phyloP scores from a whole-genome alignment of 2,888 invertebrate species.

The Brachyopa scutellaris region DNA sequence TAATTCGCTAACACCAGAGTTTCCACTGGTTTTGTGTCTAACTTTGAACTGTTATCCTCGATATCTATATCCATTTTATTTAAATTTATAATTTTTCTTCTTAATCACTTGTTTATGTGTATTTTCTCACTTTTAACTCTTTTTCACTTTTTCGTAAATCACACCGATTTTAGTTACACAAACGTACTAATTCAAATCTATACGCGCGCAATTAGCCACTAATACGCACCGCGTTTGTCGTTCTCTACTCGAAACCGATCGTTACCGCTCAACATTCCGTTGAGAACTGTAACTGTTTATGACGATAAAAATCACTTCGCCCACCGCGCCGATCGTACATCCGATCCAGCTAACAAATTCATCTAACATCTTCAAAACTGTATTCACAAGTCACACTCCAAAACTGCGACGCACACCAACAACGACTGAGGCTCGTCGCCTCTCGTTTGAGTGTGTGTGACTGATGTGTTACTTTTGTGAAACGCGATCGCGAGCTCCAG shows the following conservation, averaged over 20 bases:
- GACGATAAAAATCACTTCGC: slow-evolving; percentile 75
- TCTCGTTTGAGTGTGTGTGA: slow-evolving; percentile 16
- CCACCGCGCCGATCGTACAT: slow-evolving; percentile 60
- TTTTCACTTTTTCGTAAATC: background rate
- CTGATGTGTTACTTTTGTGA: slow-evolving; percentile 45
- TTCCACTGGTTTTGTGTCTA: slow-evolving; percentile 80
- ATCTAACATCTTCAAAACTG: slow-evolving; percentile 53
- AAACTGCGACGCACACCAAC: slow-evolving; percentile 29
- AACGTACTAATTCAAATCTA: no score
- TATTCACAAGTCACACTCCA: slow-evolving; percentile 51
- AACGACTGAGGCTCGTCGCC: slow-evolving; percentile 35
- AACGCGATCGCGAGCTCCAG: slow-evolving; percentile 23
- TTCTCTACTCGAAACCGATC: slow-evolving; percentile 37
- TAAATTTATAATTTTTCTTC: slow-evolving; percentile 42
- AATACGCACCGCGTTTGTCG: background rate
- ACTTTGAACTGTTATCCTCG: slow-evolving; percentile 64
- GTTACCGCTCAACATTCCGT: slow-evolving; percentile 73
- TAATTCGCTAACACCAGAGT: slow-evolving; percentile 81
- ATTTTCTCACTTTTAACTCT: background rate
- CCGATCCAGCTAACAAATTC: slow-evolving; percentile 44
- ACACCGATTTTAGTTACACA: background rate
- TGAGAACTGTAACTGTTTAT: slow-evolving; percentile 76
- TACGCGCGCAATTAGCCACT: background rate
- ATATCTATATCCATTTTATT: no score
- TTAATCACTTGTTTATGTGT: background rate